phyloP scores from a whole-genome alignment of 2,888 invertebrate genomes.

The Dicroscelio sp. region DNA sequence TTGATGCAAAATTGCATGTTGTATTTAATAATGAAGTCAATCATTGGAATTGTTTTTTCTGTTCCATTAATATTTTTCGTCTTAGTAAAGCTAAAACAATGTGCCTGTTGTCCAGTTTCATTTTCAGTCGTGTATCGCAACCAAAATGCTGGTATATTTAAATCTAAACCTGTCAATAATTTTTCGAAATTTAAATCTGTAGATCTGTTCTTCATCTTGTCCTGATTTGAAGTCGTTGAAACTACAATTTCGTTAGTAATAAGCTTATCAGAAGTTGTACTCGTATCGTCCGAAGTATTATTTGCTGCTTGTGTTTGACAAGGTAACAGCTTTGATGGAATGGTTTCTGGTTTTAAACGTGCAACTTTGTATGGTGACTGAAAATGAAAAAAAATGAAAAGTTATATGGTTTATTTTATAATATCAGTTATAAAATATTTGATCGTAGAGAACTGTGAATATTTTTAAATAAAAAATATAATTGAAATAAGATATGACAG shows the following conservation, averaged over 20 bases:
- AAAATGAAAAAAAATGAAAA: neutral
- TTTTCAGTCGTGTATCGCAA: neutral
- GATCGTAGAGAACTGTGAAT: too few relatives aligned
- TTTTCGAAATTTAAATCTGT: too few relatives aligned
- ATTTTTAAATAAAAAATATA: too few relatives aligned
- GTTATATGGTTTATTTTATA: neutral
- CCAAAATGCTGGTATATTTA: constrained; percentile 8
- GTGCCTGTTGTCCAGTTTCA: neutral
- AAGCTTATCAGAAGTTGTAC: too few relatives aligned
- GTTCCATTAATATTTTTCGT: neutral
- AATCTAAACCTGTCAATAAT: too few relatives aligned
- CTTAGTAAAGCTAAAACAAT: neutral
- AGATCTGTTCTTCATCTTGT: neutral
- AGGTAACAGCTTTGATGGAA: neutral
- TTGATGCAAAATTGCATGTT: neutral
- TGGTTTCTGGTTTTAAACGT: neutral
- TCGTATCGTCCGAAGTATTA: too few relatives aligned
- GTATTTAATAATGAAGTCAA: constrained; percentile 2
- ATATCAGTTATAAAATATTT: too few relatives aligned
- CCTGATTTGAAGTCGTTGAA: too few relatives aligned
- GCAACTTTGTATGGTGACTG: neutral
- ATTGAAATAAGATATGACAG: too few relatives aligned
- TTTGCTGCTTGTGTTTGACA: neutral
- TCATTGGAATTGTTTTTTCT: neutral
- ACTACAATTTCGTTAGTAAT: too few relatives aligned